Percentiles rank a stretch among this genome's conserved stretches.
Conservation (phyloP, 2,888 invertebrate species). For the Axea sp. region DNA sequence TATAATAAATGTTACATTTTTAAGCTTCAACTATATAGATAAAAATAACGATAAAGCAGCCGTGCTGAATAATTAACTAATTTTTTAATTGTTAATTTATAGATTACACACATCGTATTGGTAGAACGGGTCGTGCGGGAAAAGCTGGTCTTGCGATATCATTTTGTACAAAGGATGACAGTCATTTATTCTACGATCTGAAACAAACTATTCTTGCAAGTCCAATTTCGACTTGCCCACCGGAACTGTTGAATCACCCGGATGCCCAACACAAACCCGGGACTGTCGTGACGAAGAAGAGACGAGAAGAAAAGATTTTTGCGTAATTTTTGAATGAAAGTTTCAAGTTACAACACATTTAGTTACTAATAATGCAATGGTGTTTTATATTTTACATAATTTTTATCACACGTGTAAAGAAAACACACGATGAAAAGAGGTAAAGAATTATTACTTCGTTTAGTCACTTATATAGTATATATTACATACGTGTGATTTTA, state of each 20-base stretch:
- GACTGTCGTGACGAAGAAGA: slow-evolving; percentile 94
- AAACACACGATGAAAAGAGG: too few species aligned
- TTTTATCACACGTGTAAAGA: too few species aligned
- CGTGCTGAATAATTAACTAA: neutral
- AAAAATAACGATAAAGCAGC: too few species aligned
- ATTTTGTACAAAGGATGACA: slow-evolving; percentile 98
- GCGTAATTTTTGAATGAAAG: too few species aligned
- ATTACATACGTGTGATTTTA: too few species aligned
- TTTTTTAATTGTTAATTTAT: slow-evolving; percentile 6
- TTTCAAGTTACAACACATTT: too few species aligned
- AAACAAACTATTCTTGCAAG: slow-evolving; percentile 94
- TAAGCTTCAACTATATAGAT: too few species aligned
- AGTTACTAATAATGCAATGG: too few species aligned
- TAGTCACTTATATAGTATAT: too few species aligned
- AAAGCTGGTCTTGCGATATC: slow-evolving; percentile 97
- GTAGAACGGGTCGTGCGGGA: slow-evolving; percentile 99
- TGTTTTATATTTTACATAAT: too few species aligned
- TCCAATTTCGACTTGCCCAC: slow-evolving; percentile 96
- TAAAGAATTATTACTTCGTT: too few species aligned
- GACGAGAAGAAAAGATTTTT: slow-evolving; percentile 96
- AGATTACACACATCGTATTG: slow-evolving; percentile 98
- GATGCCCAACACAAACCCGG: slow-evolving; percentile 99
- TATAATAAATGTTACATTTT: too few species aligned
- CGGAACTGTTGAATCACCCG: slow-evolving; percentile 98
- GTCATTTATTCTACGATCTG: slow-evolving; percentile 95